Percentiles rank a stretch among this genome's conserved stretches.
Conservation (phyloP, 2,797 vertebrate genomes). For the Halcyon leucocephala region DNA sequence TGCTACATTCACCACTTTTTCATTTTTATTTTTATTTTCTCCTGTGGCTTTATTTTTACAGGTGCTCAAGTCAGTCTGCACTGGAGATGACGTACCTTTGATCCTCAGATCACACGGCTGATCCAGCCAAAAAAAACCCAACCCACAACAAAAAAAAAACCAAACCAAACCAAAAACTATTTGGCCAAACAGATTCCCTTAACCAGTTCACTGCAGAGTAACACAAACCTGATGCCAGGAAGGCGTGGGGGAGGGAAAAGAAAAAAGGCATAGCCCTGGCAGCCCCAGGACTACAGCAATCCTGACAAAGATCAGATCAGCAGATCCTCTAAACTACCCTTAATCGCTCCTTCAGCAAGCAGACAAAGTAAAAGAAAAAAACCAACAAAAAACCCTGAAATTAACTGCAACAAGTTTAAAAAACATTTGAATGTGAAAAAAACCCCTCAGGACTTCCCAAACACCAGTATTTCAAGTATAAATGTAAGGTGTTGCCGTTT, state of each 20-base stretch:
- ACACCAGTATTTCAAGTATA: constrained; percentile 41
- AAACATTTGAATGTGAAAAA: not conserved
- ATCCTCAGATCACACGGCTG: not conserved
- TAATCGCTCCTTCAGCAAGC: not conserved
- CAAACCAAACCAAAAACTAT: not conserved
- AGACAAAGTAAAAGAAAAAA: not conserved
- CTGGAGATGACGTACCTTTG: not conserved
- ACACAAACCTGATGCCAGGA: not conserved
- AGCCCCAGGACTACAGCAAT: not conserved
- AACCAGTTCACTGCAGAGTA: not conserved
- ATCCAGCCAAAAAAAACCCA: not conserved
- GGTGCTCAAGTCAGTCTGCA: not conserved
- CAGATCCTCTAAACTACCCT: not conserved
- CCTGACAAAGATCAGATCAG: not conserved
- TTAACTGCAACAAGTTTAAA: not conserved
- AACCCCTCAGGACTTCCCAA: not conserved
- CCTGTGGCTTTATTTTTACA: not conserved
- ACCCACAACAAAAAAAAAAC: too few relatives aligned
- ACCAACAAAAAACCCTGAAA: not conserved
- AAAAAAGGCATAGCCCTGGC: not conserved
- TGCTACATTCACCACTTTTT: not conserved
- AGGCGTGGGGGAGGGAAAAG: not conserved
- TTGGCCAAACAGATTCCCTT: not conserved
- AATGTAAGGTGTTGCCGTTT: not conserved
- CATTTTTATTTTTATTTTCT: not conserved